Evolutionary conservation across 64 coral and sea anemone species (phyloP), one percentile per base, ranked within the genome.

Genomic region (Stichodactyla mertensii): DNA sequence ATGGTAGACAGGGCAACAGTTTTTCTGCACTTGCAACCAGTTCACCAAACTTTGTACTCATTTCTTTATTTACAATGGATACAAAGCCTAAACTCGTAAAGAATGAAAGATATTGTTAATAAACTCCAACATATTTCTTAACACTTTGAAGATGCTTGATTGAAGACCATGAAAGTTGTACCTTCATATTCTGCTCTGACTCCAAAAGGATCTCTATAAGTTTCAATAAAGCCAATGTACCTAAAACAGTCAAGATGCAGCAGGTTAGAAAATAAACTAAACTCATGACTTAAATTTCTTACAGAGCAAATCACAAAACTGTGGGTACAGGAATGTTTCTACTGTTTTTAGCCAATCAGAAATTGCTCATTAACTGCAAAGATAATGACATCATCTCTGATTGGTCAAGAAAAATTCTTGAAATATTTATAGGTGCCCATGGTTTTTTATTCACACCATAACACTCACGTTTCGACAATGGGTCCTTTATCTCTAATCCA

Each of bases 401-500:
- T 45, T 45, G 1, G 1, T 45, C 36, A 45, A 45, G 36, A 45
- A 45, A 45, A 1, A 45, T 45, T 45, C 1, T 45, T 45, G 36
- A 45, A 45, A 45, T 45, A 45, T 45, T 45, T 45, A 1, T 45
- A 45, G 36, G 36, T 45, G 36, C 36, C 36, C 36, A 45, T 4
- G 36, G 3, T 45, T 45, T 45, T 45, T 45, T 45, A 45, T 45
- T 45, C 16, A 16, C 1, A 36, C 1, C 6, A 56, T 15, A 55
- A 79, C 52, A 59, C 52, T 67, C 74, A 99, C 97, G 89, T 99
- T 95, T 99, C 97, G 55, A 99, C 93, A 59, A 99, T 88, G 5
- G 97, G 97, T 24, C 97, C 97, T 82, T 99, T 99, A 53, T 99
- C 88, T 86, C 85, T 95, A 70, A 99, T 99, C 97, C 97, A 99